Percentiles rank a stretch among this genome's conserved stretches.
phyloP scores from a whole-genome alignment of 1,140 invertebrate species.

The Drosophila kikkawai region DNA sequence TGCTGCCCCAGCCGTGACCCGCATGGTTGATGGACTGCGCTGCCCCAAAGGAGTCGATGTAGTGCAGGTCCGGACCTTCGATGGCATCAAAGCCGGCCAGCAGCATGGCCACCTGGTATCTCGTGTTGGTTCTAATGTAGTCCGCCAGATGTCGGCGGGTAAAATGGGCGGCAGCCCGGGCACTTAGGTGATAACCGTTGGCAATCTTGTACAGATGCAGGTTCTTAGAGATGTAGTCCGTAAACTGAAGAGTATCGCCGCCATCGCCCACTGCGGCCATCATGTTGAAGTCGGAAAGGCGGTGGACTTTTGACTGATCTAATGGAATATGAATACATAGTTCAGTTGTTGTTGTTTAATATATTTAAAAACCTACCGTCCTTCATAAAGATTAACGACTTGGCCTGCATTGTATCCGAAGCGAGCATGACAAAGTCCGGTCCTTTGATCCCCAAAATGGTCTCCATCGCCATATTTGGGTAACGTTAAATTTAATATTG shows the following conservation, averaged over 20 bases:
- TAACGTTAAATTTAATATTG: slow-evolving; percentile 38
- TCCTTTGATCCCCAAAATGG: slow-evolving; percentile 95
- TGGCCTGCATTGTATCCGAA: slow-evolving; percentile 93
- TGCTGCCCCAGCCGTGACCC: slow-evolving; percentile 97
- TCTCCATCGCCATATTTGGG: slow-evolving; percentile 88
- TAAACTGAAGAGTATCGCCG: slow-evolving; percentile 98
- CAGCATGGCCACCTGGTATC: slow-evolving; percentile 84
- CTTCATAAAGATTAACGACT: slow-evolving; percentile 97
- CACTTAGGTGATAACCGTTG: slow-evolving; percentile 97
- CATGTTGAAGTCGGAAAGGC: slow-evolving; percentile 94
- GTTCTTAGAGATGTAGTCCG: slow-evolving; percentile 99
- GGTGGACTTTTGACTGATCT: slow-evolving; percentile 98
- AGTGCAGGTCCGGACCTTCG: slow-evolving; percentile 91
- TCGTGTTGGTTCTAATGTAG: slow-evolving; percentile 93
- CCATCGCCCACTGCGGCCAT: slow-evolving; percentile 97
- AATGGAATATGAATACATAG: neutral
- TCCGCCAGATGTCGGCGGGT: slow-evolving; percentile 97
- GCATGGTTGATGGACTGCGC: slow-evolving; percentile 94
- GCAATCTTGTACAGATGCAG: slow-evolving; percentile 99
- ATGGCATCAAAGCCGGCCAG: slow-evolving; percentile 89
- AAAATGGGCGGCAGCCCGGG: slow-evolving; percentile 95
- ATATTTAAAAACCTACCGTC: slow-evolving; percentile 88
- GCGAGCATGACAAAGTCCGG: slow-evolving; percentile 97
- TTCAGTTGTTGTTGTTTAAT: neutral
- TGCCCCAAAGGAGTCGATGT: slow-evolving; percentile 96